Conservation (phyloP, 1,140 invertebrate genomes). For the Bombus ignitus region DNA sequence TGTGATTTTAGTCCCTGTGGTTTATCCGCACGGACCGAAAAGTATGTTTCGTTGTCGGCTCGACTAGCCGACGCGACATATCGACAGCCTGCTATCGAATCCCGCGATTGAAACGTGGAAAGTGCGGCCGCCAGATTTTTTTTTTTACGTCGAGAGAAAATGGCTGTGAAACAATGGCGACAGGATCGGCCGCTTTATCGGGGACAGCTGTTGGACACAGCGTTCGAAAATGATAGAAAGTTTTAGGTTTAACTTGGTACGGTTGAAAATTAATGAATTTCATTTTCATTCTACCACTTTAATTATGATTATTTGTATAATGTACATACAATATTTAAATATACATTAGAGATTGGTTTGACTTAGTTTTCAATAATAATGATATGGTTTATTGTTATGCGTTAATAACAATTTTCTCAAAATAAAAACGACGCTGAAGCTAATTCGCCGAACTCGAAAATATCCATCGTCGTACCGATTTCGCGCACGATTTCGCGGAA, state of each 20-base stretch:
- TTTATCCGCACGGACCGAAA: background rate
- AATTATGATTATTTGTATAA: too few relatives aligned
- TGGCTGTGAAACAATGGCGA: background rate
- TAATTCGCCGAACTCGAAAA: background rate
- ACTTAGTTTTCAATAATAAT: too few relatives aligned
- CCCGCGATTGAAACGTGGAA: background rate
- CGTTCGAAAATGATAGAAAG: too few relatives aligned
- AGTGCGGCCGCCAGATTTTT: background rate
- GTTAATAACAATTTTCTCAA: too few relatives aligned
- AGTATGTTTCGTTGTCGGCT: background rate
- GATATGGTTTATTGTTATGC: too few relatives aligned
- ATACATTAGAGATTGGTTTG: too few relatives aligned
- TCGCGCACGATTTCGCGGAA: background rate
- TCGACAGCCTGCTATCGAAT: constrained; percentile 9
- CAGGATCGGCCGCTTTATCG: background rate
- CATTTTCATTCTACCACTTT: too few relatives aligned
- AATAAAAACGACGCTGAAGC: background rate
- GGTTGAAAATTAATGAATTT: background rate
- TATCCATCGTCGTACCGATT: background rate
- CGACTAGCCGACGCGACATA: background rate
- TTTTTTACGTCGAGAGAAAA: background rate
- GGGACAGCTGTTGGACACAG: background rate
- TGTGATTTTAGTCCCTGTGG: too few relatives aligned
- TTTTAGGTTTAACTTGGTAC: background rate
- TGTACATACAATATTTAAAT: too few relatives aligned